Base-by-base conservation (phyloP, 2,888 invertebrate species). In the Nephrocerus scutellatus region DNA sequence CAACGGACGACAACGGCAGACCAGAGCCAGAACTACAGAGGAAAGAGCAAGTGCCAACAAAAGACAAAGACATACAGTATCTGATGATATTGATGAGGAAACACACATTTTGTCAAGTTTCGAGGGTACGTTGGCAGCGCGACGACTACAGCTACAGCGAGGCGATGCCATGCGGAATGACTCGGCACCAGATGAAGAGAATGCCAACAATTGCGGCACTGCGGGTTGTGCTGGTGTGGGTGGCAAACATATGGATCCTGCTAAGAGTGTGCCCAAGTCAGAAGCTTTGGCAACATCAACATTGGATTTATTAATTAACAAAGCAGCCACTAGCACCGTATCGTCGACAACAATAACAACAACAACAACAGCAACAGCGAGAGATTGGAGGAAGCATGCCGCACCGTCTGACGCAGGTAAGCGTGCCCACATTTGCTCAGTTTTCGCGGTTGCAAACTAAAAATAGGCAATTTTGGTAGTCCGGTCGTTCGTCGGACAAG, bases 91-190 rank as follows among this genome's bases (percentile, higher is more conserved):
- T 9, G 37, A 44, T 36, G 36, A 36, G 2, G 36, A 36, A 41
- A 20, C 28, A 7, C 24, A 32, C 8, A 13, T 28, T 15, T 16
- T 40, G 7, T 31, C 39, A 1, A 56, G 52, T 32, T 41, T 55
- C 31, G 62, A 62, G 29, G 58, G 45, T 23, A 51, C 55, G 15
- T 53, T 64, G 33, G 63, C 62, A 3, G 60, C 60, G 12, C 58
- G 63, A 28, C 57, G 67, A 6, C 50, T 55, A 33, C 67, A 63
- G 4, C 41, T 68, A 9, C 66, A 67, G 40, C 55, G 68, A 5
- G 68, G 66, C 1, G 63, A 64, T 51, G 68, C 68, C 7, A 42
- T 68, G 23, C 60, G 62, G 30, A 61, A 61, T 31, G 59, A 63
- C 50, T 66, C 66, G 3, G 60, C 63, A 4, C 63, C 61, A 3